Percentiles rank a stretch among this genome's conserved stretches.
phyloP scores from a whole-genome alignment of 2,888 invertebrate species.

The Molorchus minor region DNA sequence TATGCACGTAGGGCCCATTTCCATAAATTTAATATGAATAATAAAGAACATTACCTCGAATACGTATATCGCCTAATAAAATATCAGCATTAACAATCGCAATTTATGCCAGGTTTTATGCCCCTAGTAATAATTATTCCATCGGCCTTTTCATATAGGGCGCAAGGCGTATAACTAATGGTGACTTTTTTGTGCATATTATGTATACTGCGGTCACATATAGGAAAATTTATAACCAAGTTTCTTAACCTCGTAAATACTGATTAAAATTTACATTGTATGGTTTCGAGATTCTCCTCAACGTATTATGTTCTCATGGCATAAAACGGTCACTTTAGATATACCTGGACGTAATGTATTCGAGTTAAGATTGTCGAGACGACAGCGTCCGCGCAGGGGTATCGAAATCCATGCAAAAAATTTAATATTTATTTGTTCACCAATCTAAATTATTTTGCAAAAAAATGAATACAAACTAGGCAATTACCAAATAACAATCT shows the following conservation, averaged over 20 bases:
- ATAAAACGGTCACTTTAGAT: slow-evolving; percentile 22
- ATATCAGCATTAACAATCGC: no score
- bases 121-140: no score
- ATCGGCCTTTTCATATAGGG: background rate
- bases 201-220: slow-evolving; percentile 2
- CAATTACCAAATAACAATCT: no score
- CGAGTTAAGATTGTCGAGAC: slow-evolving; percentile 6
- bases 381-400: background rate
- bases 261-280: slow-evolving; percentile 25
- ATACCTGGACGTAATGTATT: slow-evolving; percentile 18
- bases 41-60: no score
- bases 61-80: no score
- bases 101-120: no score
- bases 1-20: no score
- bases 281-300: slow-evolving; percentile 20
- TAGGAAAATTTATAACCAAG: slow-evolving; percentile 22
- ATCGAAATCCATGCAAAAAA: background rate
- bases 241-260: slow-evolving; percentile 24
- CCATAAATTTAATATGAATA: no score
- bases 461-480: no score
- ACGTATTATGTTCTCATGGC: slow-evolving; percentile 18
- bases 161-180: slow-evolving; percentile 1
- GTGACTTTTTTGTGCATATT: slow-evolving; percentile 6
- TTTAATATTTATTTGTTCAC: background rate
- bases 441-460: no score